A percentile compares a stretch with the other conserved stretches of the same genome.
Evolutionary conservation across 2,797 vertebrate species (phyloP).

Genomic region (Naso thynnoides): DNA sequence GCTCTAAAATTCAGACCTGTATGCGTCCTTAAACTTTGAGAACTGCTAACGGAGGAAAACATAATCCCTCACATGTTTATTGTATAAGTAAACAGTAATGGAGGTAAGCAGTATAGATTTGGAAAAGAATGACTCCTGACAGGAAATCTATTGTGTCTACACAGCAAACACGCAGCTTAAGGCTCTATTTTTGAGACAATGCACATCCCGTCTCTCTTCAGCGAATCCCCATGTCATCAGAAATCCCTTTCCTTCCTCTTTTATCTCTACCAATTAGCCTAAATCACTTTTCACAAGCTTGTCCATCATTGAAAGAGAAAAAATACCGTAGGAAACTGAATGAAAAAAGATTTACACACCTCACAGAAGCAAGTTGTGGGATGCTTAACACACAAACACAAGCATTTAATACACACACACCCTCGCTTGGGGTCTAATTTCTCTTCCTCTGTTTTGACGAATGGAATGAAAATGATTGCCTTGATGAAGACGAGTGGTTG

Average conservation of each 20-base stretch:
- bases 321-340: constrained; percentile 29
- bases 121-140: constrained; percentile 65
- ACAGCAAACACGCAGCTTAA: constrained; percentile 65
- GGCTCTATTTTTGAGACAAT: constrained; percentile 71
- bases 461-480: constrained; percentile 45
- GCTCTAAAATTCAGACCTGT: neutral
- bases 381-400: constrained; percentile 4
- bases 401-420: neutral
- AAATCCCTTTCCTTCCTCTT: constrained; percentile 60
- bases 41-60: constrained; percentile 42
- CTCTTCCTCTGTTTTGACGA: constrained; percentile 29
- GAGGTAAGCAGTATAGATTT: constrained; percentile 62
- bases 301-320: constrained; percentile 48
- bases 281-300: constrained; percentile 56
- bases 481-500: constrained; percentile 56
- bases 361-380: constrained; percentile 10
- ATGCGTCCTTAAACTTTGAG: constrained; percentile 34
- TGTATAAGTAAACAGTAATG: constrained; percentile 66
- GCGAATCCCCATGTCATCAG: constrained; percentile 66
- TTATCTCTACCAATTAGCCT: constrained; percentile 67
- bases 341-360: constrained; percentile 38
- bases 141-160: constrained; percentile 74
- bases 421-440: neutral
- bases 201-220: constrained; percentile 41
- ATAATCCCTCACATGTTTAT: constrained; percentile 55